phyloP scores from a whole-genome alignment of 2,113 vertebrate species.

The Colinus virginianus region DNA sequence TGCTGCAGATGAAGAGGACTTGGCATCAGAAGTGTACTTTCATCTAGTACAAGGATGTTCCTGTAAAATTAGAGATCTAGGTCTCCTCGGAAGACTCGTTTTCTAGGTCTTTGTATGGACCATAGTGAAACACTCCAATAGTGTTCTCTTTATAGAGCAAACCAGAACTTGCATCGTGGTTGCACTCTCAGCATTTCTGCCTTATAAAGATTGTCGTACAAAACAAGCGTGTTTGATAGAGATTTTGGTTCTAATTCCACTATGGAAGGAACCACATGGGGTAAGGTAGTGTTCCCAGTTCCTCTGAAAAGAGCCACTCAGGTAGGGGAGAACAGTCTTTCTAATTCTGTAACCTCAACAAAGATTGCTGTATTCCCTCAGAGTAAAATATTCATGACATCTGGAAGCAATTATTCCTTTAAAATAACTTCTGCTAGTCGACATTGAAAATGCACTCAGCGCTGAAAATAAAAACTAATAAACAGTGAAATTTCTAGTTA shows the following conservation, averaged over 20 bases:
- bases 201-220: not conserved
- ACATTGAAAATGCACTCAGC: not conserved
- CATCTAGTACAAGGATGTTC: not conserved
- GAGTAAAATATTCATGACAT: slow-evolving; percentile 34
- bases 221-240: not conserved
- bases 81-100: not conserved
- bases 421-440: slow-evolving; percentile 30
- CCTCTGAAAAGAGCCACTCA: not conserved
- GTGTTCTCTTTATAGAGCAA: not conserved
- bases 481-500: slow-evolving; percentile 23
- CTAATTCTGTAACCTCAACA: not conserved
- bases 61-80: not conserved
- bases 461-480: slow-evolving; percentile 29
- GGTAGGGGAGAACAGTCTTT: not conserved
- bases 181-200: not conserved
- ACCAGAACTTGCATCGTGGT: not conserved
- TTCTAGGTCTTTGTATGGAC: not conserved
- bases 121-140: not conserved
- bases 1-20: not conserved
- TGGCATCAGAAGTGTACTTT: not conserved
- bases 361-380: slow-evolving; percentile 28
- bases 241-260: not conserved
- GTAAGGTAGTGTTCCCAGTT: not conserved
- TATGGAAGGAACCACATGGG: not conserved
- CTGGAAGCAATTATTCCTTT: slow-evolving; percentile 61